Evolutionary conservation across 2,888 invertebrate species (phyloP).

Genomic region (Dastarcus helophoroides): DNA sequence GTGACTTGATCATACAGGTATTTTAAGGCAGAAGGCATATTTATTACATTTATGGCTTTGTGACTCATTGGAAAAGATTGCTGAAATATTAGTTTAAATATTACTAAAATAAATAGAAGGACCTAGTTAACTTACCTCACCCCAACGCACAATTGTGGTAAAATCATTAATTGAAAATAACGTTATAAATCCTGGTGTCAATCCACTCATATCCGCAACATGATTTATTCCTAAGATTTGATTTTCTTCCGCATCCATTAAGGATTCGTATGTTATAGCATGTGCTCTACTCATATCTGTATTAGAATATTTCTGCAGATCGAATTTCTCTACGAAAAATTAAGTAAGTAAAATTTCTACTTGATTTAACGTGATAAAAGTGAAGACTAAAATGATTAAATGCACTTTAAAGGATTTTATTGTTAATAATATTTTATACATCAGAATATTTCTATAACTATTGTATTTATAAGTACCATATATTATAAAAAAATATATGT

Average conservation of each 20-base stretch:
- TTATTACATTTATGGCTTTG: slow-evolving; percentile 61
- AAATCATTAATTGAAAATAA: slow-evolving; percentile 66
- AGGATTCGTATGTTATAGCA: slow-evolving; percentile 59
- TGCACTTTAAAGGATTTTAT: no score
- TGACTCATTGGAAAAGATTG: slow-evolving; percentile 72
- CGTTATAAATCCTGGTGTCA: slow-evolving; percentile 52
- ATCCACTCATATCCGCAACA: slow-evolving; percentile 54
- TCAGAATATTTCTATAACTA: no score
- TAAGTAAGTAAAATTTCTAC: neutral
- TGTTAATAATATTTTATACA: no score
- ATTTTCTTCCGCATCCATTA: slow-evolving; percentile 62
- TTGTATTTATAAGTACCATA: no score
- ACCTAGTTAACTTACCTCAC: slow-evolving; percentile 44
- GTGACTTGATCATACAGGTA: slow-evolving; percentile 65
- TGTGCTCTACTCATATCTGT: slow-evolving; percentile 62
- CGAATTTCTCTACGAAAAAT: slow-evolving; percentile 47
- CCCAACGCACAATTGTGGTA: slow-evolving; percentile 59
- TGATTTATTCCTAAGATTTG: slow-evolving; percentile 68
- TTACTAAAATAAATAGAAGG: neutral
- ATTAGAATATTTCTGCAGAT: slow-evolving; percentile 53
- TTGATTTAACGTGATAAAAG: no score
- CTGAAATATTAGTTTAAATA: slow-evolving; percentile 34
- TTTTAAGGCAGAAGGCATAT: slow-evolving; percentile 59
- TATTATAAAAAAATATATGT: no score
- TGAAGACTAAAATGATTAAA: no score